phyloP scores from a whole-genome alignment of 2,888 invertebrate genomes.

The Ophioninae sp. region DNA sequence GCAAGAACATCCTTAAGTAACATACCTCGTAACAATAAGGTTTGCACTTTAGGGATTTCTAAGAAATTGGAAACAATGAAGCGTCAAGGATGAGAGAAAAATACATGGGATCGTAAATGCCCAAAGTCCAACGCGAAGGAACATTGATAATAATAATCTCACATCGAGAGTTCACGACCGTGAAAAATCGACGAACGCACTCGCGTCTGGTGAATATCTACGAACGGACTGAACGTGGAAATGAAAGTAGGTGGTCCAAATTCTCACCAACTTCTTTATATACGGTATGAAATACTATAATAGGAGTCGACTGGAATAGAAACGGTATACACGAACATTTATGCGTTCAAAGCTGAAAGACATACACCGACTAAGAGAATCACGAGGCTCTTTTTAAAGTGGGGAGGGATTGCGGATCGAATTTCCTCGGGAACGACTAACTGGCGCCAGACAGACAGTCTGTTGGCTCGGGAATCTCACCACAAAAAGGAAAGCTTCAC shows the following conservation, averaged over 20 bases:
- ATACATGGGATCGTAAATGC: not conserved
- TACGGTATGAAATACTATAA: not conserved
- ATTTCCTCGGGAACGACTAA: slow-evolving; percentile 50
- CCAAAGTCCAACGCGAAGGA: not conserved
- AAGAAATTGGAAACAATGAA: not conserved
- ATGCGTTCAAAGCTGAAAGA: not conserved
- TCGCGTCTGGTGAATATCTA: slow-evolving; percentile 10
- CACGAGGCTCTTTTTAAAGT: slow-evolving; percentile 24
- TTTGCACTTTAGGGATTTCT: not conserved
- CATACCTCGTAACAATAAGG: no score
- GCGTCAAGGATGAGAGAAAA: not conserved
- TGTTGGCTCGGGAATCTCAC: slow-evolving; percentile 33
- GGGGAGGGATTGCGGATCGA: slow-evolving; percentile 25
- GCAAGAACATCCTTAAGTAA: no score
- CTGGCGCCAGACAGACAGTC: slow-evolving; percentile 59
- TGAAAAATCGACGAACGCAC: not conserved
- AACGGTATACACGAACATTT: not conserved
- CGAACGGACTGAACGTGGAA: not conserved
- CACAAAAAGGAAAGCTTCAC: slow-evolving; percentile 30
- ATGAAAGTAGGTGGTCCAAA: not conserved
- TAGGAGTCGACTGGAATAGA: not conserved
- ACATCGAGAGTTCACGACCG: not conserved
- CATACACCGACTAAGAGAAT: slow-evolving; percentile 4
- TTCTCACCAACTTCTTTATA: not conserved
- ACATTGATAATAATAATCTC: not conserved